Evolutionary conservation across 2,888 invertebrate genomes (phyloP).

Genomic region (Corythucha ciliata): DNA sequence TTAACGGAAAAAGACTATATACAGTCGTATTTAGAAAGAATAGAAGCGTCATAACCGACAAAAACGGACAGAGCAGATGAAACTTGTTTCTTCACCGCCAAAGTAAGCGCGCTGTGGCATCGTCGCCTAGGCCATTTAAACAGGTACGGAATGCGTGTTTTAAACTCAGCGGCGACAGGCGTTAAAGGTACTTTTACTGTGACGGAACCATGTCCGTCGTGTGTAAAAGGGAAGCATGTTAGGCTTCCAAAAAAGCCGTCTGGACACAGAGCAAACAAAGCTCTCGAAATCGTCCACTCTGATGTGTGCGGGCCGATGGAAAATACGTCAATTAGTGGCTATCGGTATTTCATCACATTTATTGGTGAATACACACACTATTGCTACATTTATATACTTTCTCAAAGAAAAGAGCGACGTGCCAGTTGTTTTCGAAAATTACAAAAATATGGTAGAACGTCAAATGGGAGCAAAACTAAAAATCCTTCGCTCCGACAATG

Average conservation of each 20-base stretch:
- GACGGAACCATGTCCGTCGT: slow-evolving; percentile 2
- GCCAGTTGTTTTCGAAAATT: no score
- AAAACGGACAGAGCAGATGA: no score
- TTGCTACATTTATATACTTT: no score
- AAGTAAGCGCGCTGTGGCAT: slow-evolving; percentile 16
- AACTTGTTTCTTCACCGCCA: no score
- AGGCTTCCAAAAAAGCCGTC: background rate
- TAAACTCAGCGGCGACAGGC: no score
- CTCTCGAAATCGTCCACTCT: background rate
- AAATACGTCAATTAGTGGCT: background rate
- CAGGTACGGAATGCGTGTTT: background rate
- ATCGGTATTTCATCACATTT: slow-evolving; percentile 8
- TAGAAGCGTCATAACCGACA: no score
- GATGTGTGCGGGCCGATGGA: slow-evolving; percentile 13
- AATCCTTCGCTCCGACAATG: slow-evolving; percentile 12
- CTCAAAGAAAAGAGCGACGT: no score
- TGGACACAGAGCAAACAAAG: background rate
- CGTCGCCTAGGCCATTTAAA: slow-evolving; percentile 6
- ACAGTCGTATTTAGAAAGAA: no score
- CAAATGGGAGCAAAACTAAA: slow-evolving; percentile 15
- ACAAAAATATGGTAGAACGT: no score
- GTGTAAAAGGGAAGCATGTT: slow-evolving; percentile 8
- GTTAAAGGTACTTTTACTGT: no score
- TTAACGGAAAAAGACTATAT: background rate
- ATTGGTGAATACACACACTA: slow-evolving; percentile 14